Evolutionary conservation across 2,888 invertebrate species (phyloP), one percentile per base, ranked within the genome.

Genomic region (Lysandra bellargus): DNA sequence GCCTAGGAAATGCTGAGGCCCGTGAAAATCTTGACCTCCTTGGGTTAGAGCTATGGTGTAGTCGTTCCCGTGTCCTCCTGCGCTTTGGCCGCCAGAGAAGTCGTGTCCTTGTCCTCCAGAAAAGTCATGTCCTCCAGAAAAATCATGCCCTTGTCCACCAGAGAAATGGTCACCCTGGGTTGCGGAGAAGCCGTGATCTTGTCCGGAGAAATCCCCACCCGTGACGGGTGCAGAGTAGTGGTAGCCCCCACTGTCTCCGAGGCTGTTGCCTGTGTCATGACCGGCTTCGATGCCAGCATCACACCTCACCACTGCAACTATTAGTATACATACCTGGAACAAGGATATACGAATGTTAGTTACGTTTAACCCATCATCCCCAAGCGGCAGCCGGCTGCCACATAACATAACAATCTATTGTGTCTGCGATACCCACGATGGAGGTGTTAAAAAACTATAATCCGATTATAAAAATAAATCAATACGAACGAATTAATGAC

Each of bases 221-320:
- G 79, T 69, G 78, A 79, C 33, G 17, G 80, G 82, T 72, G 83
- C 80, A 17, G 84, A 79, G 80, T 82, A 83, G 23, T 86, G 85
- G 73, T 85, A 84, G 0, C 84, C 82, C 14, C 83, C 82, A 30
- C 78, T 78, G 61, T 81, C 83, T 3, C 81, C 82, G 57, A 81
- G 75, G 79, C 87, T 85, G 57, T 87, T 87, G 30, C 86, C 88
- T 81, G 83, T 83, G 40, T 83, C 84, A 78, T 82, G 80, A 30
- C 88, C 84, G 75, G 83, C 82, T 79, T 87, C 88, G 17, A 83
- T 83, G 78, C 93, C 91, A 83, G 93, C 94, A 86, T 89, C 89
- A 90, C 93, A 90, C 81, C 88, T 86, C 86, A 92, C 93, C 85
- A 91, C 91, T 86, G 91, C 93, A 88, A 94, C 85, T 80, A 85